phyloP scores from a whole-genome alignment of 1,140 invertebrate genomes.

The Linepithema humile region DNA sequence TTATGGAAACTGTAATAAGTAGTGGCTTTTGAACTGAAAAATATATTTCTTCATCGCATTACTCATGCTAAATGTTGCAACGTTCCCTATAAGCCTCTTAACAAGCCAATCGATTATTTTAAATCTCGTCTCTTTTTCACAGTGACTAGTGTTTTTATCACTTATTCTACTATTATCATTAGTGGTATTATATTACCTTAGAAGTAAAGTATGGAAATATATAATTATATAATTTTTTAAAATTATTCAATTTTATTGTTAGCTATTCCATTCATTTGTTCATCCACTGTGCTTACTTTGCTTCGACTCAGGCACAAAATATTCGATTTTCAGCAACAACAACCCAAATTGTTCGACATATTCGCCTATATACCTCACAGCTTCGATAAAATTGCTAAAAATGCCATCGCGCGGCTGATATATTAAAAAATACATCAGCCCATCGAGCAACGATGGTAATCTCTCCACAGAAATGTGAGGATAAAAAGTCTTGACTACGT shows the following conservation, averaged over 20 bases:
- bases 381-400: conserved; percentile 72
- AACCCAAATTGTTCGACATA: conserved; percentile 84
- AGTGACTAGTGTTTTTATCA: too few relatives aligned
- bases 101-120: too few relatives aligned
- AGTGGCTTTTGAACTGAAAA: too few relatives aligned
- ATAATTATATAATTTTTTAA: too few relatives aligned
- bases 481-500: conserved; percentile 86
- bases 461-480: conserved; percentile 91
- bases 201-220: too few relatives aligned
- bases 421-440: conserved; percentile 70
- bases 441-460: conserved; percentile 83
- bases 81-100: too few relatives aligned
- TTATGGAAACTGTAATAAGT: too few relatives aligned
- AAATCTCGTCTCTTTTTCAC: too few relatives aligned
- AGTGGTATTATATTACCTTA: too few relatives aligned
- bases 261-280: background rate
- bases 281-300: background rate
- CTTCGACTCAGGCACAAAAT: conserved; percentile 1
- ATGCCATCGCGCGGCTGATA: conserved; percentile 64
- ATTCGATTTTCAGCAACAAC: conserved; percentile 83
- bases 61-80: too few relatives aligned
- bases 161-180: too few relatives aligned
- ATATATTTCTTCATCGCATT: too few relatives aligned
- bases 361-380: conserved; percentile 78
- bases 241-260: conserved; percentile 14